Conservation (phyloP, 2,113 vertebrate genomes). For the Dipodomys merriami region DNA sequence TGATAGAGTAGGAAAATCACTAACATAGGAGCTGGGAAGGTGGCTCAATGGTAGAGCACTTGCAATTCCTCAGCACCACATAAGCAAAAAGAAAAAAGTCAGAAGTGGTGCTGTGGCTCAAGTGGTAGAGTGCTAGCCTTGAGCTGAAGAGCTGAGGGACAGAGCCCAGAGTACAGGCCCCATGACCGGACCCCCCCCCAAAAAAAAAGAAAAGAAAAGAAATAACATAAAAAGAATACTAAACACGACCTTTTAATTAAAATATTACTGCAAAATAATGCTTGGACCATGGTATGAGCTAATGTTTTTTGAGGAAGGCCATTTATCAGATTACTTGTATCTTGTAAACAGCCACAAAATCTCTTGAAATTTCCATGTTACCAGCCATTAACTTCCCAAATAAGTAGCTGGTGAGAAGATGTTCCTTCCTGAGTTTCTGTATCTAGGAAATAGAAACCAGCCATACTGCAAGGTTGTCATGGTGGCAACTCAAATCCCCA, state of each 20-base stretch:
- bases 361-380: conserved; percentile 51
- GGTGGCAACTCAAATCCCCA: conserved; percentile 60
- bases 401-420: conserved; percentile 15
- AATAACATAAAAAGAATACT: not conserved
- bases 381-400: not conserved
- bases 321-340: not conserved
- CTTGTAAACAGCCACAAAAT: conserved; percentile 12
- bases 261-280: not conserved
- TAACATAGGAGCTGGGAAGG: no score
- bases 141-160: no score
- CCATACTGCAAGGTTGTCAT: conserved; percentile 60
- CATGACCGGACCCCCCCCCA: no score
- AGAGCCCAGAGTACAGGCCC: no score
- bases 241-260: not conserved
- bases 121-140: no score
- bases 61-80: no score
- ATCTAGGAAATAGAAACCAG: conserved; percentile 61
- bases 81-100: no score
- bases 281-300: not conserved
- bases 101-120: no score
- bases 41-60: no score
- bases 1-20: not conserved
- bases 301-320: not conserved
- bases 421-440: conserved; percentile 29
- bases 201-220: no score